Evolutionary conservation across 2,888 invertebrate species (phyloP).

Genomic region (Hirtodrosophila cameraria): DNA sequence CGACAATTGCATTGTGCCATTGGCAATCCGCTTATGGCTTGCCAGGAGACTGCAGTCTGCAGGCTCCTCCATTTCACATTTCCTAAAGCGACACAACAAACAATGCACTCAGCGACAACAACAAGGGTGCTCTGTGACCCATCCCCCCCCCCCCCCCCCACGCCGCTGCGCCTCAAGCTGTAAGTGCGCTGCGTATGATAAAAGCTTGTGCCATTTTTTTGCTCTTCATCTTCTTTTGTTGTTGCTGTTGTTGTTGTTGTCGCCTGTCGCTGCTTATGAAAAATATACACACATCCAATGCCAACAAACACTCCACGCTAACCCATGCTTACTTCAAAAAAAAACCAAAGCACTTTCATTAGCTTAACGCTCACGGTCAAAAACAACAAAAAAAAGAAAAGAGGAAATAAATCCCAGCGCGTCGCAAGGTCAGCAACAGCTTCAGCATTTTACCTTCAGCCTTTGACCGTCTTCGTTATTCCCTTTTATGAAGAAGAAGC

Average conservation of each 20-base stretch:
- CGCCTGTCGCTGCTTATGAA: slow-evolving; percentile 36
- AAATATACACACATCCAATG: slow-evolving; percentile 42
- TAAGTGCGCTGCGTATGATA: slow-evolving; percentile 64
- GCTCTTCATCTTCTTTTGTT: slow-evolving; percentile 3
- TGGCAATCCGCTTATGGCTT: slow-evolving; percentile 70
- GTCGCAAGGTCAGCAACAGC: slow-evolving; percentile 61
- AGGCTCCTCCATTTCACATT: slow-evolving; percentile 16
- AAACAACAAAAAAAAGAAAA: neutral
- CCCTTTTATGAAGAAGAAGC: no score
- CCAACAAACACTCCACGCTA: slow-evolving; percentile 42
- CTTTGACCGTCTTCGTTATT: slow-evolving; percentile 1
- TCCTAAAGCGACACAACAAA: slow-evolving; percentile 46
- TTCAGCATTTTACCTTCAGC: slow-evolving; percentile 20
- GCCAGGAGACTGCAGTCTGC: slow-evolving; percentile 14
- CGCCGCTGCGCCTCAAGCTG: no score
- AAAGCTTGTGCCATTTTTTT: slow-evolving; percentile 60
- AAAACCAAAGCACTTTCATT: slow-evolving; percentile 72
- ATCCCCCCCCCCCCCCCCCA: no score
- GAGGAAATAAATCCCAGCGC: slow-evolving; percentile 12
- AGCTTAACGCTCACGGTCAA: slow-evolving; percentile 67
- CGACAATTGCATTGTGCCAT: slow-evolving; percentile 70
- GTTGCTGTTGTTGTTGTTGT: slow-evolving; percentile 14
- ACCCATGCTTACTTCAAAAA: slow-evolving; percentile 44
- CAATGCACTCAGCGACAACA: slow-evolving; percentile 60
- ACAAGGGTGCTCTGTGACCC: no score